phyloP scores from a whole-genome alignment of 2,797 vertebrate genomes.

The Margarornis squamiger region DNA sequence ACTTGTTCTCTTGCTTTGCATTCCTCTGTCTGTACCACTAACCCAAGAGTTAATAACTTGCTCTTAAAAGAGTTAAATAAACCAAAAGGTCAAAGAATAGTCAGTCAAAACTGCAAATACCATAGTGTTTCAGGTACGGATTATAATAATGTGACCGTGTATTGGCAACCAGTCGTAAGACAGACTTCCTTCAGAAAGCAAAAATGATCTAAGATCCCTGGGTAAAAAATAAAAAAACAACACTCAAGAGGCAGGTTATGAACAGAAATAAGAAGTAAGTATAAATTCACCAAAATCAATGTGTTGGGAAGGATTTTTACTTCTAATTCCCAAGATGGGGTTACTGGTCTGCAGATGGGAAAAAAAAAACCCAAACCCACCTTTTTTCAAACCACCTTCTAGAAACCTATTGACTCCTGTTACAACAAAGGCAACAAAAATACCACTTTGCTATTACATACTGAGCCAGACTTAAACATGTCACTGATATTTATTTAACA shows the following conservation, averaged over 20 bases:
- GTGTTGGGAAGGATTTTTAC: not conserved
- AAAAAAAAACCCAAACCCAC: not conserved
- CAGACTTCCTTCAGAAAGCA: not conserved
- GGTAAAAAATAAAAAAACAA: not conserved
- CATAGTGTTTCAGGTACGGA: not conserved
- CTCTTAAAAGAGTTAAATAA: not conserved
- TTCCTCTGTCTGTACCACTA: not conserved
- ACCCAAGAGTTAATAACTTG: not conserved
- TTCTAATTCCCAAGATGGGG: not conserved
- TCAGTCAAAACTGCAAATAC: not conserved
- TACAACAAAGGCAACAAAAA: slow-evolving; percentile 13
- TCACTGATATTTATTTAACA: slow-evolving; percentile 38
- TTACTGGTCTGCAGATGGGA: not conserved
- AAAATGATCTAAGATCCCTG: not conserved
- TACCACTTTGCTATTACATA: not conserved
- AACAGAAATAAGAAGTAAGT: not conserved
- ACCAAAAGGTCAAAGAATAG: not conserved
- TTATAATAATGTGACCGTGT: not conserved
- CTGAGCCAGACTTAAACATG: slow-evolving; percentile 8
- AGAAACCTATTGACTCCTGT: not conserved
- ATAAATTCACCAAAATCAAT: not conserved
- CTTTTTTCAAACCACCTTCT: not conserved
- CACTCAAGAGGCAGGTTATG: not conserved
- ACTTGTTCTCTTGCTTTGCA: not conserved
- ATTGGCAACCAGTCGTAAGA: not conserved